Percentiles rank a stretch among this genome's conserved stretches.
Conservation (phyloP, 2,113 vertebrate genomes). For the Nicator chloris region DNA sequence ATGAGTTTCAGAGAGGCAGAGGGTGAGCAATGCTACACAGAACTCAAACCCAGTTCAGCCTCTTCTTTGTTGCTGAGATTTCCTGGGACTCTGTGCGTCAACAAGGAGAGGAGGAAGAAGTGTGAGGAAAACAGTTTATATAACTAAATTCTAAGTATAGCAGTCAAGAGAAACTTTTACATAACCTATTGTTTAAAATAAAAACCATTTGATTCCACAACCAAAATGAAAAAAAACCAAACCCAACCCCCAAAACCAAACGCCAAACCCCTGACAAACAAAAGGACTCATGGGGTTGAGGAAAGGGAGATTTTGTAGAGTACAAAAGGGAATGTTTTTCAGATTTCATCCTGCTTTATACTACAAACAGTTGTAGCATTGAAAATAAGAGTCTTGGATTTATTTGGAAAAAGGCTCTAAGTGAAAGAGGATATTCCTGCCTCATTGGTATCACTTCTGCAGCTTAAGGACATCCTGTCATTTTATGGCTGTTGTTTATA, state of each 20-base stretch:
- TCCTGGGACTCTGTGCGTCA: neutral
- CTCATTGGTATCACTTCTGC: neutral
- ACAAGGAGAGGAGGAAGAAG: conserved; percentile 5
- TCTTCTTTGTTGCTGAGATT: conserved; percentile 3
- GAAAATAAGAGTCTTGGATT: neutral
- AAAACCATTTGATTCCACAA: neutral
- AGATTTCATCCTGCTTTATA: neutral
- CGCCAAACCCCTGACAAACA: neutral
- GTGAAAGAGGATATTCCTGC: neutral
- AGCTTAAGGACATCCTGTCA: neutral
- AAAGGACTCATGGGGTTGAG: neutral
- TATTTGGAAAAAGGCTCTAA: neutral
- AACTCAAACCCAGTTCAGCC: neutral
- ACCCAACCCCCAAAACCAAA: neutral
- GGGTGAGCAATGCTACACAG: neutral
- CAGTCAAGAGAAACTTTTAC: conserved; percentile 5
- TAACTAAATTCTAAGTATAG: conserved; percentile 35
- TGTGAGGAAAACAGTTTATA: conserved; percentile 48
- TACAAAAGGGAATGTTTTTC: neutral
- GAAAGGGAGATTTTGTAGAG: neutral
- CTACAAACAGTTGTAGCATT: neutral
- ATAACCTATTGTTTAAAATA: conserved; percentile 9
- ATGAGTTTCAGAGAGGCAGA: conserved; percentile 11
- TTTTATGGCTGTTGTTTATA: neutral
- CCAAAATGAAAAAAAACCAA: neutral